Conservation (phyloP, 2,113 vertebrate genomes). For the Tympanuchus pallidicinctus region DNA sequence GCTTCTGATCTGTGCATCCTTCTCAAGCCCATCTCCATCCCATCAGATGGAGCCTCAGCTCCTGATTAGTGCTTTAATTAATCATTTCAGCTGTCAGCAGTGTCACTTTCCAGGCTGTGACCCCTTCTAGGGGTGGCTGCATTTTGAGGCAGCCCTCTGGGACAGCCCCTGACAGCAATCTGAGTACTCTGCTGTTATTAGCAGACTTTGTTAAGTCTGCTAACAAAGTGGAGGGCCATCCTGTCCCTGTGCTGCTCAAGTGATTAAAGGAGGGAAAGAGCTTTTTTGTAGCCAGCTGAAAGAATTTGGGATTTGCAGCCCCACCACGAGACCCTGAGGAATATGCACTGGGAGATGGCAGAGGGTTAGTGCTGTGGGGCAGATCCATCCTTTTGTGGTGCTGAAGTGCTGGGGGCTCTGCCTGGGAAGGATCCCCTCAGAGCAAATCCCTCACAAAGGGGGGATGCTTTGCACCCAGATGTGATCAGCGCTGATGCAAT, state of each 20-base stretch:
- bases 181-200: background rate
- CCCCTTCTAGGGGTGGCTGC: background rate
- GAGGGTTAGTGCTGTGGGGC: background rate
- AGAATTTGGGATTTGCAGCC: background rate
- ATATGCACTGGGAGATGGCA: background rate
- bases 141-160: fast-evolving
- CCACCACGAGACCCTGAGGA: fast-evolving
- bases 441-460: fast-evolving
- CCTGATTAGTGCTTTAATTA: conserved; percentile 39
- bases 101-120: conserved; percentile 51
- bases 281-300: background rate
- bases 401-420: background rate
- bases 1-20: background rate
- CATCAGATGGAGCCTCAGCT: background rate
- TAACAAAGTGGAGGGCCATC: background rate
- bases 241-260: background rate
- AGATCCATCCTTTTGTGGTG: background rate
- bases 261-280: conserved; percentile 48
- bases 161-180: fast-evolving
- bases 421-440: fast-evolving
- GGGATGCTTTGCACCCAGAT: background rate
- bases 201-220: background rate
- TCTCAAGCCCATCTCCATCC: background rate
- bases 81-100: background rate
- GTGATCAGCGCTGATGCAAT: too few species aligned